Evolutionary conservation across 1,140 invertebrate genomes (phyloP), one percentile per base, ranked within the genome.

Genomic region (Temnothorax nylanderi): DNA sequence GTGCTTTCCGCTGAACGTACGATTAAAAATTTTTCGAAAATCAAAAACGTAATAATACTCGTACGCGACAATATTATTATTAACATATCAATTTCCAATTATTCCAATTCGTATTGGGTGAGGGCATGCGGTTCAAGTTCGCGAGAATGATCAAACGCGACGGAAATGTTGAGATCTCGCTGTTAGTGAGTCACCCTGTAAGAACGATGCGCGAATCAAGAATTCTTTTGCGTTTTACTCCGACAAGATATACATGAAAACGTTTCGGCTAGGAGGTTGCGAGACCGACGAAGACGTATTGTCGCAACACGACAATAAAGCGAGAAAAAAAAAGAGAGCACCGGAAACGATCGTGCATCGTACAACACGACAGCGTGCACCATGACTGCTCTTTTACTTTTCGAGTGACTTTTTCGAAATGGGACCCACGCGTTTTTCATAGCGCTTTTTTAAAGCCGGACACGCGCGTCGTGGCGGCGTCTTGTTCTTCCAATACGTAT

Each of bases 351-450:
- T 82, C 32, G 51, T 72, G 49, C 78, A 47, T 82, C 41, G 67
- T 74, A 18, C 49, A 65, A 74, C 32, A 41, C 32, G n/a, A 81
- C 13, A 86, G 49, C 67, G 56, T 71, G 51, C 51, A 67, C 13
- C 34, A 67, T 56, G 62, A 64, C 72, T 78, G 78, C 75, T 76
- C 67, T 77, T 60, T 88, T 65, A 88, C 80, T 90, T 91, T 92
- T 89, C 77, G 87, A 91, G 80, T 69, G 85, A 91, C 88, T 90
- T 76, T 90, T 90, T 90, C 87, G 87, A 91, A 86, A 92, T 91
- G 91, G 91, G 91, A 92, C 91, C 91, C 91, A 89, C 88, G 91
- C 91, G 89, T 92, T 91, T 92, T 91, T 90, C 86, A 87, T 85
- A 92, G 80, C 89, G 90, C 80, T 90, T 87, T 91, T 91, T 88